Base-by-base conservation (phyloP, 2,888 invertebrate genomes). In the Leptura quadrifasciata region DNA sequence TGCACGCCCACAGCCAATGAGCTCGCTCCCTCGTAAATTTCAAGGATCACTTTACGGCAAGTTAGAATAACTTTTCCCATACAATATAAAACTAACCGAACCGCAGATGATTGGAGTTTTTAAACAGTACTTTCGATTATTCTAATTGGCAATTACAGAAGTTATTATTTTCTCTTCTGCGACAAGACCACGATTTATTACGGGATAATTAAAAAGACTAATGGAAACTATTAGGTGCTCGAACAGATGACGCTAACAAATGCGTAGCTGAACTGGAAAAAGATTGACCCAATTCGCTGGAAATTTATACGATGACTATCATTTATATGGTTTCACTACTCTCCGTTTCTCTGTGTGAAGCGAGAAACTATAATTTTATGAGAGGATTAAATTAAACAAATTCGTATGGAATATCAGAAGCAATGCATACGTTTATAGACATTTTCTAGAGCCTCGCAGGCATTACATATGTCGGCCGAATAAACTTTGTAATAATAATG, bases 221-320 rank as follows among this genome's bases (percentile, higher is more conserved):
- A 47, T n/a, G 47, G 15, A 47, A 8, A 8, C 39, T 39, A 0
- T 39, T 39, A 39, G 12, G 15, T 12, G 39, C 5, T 47, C 15
- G 15, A 47, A 47, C 47, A 47, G 4, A 47, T 47, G 47, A n/a
- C 47, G 6, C 6, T n/a, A n/a, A 15, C 47, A 47, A 47, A 47
- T 47, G n/a, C 47, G 47, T 47, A 47, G 1, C 47, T 47, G 47
- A 47, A 47, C 47, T 47, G 47, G 47, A 47, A 47, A 47, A 47
- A 15, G 47, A 47, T 47, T 47, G 47, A 47, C 47, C 47, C 47
- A 47, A 47, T 47, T 47, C n/a, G 47, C 3, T 47, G 47, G 47
- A 47, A 47, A 47, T 47, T 47, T 47, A 47, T 47, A 47, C 47
- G n/a, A n/a, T n/a, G 47, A 47, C 47, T 5, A 47, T 47, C 47